These are phyloP conservation scores for Puntigrus tetrazona DNA, from an alignment of 2,113 vertebrate species.

Conservation along the genomic window DNA sequence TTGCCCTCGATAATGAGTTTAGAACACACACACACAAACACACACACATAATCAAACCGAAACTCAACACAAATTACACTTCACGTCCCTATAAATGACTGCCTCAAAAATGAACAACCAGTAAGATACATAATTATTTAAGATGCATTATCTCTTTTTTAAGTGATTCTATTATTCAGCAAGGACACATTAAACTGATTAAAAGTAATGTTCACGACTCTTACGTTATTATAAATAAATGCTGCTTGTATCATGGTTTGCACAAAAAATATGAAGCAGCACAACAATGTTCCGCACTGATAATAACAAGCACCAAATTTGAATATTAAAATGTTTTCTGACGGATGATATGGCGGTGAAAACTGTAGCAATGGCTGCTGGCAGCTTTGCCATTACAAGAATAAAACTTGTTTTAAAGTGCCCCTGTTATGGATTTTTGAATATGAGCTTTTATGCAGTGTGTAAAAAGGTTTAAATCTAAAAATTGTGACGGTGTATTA, in stretches of 20 bases:
- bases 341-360: neutral
- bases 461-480: too few species aligned
- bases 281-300: neutral
- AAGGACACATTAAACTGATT: neutral
- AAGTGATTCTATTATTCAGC: neutral
- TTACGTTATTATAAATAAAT: too few species aligned
- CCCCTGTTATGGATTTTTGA: too few species aligned
- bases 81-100: neutral
- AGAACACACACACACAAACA: neutral
- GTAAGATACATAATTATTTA: too few species aligned
- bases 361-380: neutral
- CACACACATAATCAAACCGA: neutral
- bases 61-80: neutral
- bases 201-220: too few species aligned
- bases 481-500: too few species aligned
- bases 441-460: too few species aligned
- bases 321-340: neutral
- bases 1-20: conserved; percentile 1
- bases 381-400: neutral
- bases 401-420: neutral
- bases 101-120: too few species aligned
- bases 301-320: neutral
- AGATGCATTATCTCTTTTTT: too few species aligned
- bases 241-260: neutral
- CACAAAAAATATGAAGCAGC: neutral